Evolutionary conservation across 2,797 vertebrate species (phyloP), one percentile per base, ranked within the genome.

Genomic region (Poecilia gillii): DNA sequence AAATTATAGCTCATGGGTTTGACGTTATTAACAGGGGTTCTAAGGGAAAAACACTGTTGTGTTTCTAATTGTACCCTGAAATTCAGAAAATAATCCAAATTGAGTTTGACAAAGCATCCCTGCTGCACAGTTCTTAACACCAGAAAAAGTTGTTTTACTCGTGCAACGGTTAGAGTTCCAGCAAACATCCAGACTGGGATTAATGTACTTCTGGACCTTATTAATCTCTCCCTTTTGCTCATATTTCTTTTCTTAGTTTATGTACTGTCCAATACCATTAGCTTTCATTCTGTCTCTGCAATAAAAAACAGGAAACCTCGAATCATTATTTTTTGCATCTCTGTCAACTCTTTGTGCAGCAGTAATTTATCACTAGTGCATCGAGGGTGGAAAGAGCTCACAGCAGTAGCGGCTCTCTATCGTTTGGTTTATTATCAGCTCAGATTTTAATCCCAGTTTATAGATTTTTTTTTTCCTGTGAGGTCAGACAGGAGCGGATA

Each of bases 381-480:
- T 74, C 55, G 25, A 84, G 72, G 43, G 49, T 62, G 77, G 59
- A 47, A 83, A 78, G 75, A 84, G 83, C 82, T 89, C 73, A 85
- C 59, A 72, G 81, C 25, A 4, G 64, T 76, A 59, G 1, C 85
- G 74, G n/a, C 86, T 86, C 77, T 72, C 71, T 81, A 72, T 84
- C 75, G 68, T 72, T 77, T 36, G 76, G 80, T 84, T 84, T 83
- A 81, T 84, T 91, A 91, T 91, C 87, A 81, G 85, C 78, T 80
- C 49, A 74, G 79, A 90, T 79, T 92, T 90, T 90, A 91, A 93
- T 91, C 91, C 87, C 75, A 76, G 76, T 90, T 91, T 74, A 89
- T 64, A 82, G 84, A 76, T 81, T 84, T 86, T 76, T 64, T 77
- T 78, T n/a, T 39, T 28, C 71, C 81, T 74, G 81, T 78, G 41